Base-by-base conservation (phyloP, 2,888 invertebrate genomes). In the Kuschelorhynchus macadamiae region DNA sequence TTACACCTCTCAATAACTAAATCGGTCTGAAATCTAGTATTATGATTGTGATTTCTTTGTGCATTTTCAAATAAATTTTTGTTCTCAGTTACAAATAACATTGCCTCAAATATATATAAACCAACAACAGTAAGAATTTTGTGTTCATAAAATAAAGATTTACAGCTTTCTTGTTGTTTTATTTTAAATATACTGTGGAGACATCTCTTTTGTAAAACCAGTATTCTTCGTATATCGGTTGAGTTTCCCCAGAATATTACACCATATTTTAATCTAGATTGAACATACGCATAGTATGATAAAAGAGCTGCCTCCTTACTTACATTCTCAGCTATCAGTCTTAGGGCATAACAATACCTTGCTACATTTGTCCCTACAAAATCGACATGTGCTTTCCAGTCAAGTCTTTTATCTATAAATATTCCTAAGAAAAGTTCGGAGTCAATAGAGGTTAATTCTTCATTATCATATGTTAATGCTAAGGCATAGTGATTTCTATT, bases 281-380 rank as follows among this genome's bases (percentile, higher is more conserved):
- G 36, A 11, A 36, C 36, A 11, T 36, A 36, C 11, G 36, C 36
- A 36, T 8, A 36, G 12, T 36, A 36, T 36, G 36, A 36, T 11
- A 9, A 36, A 36, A 36, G 36, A 36, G 2, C 12, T 36, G 36
- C 36, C 36, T 36, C 2, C 9, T 3, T 36, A 2, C 36, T 36
- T 36, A 36, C 36, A 36, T 36, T 36, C 12, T 36, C 36, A 36
- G 36, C 36, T 36, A 36, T 36, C 12, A 9, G n/a, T 36, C 36
- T 36, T 8, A 36, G 12, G 2, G 36, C 12, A 36, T 7, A 36
- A 11, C 36, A 36, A 36, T 36, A 36, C 11, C 36, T 9, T 7
- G n/a, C 4, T 8, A 36, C 11, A 36, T 36, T 36, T 9, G 36
- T n/a, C 3, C 7, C 25, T 25, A 25, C 25, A 25, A 25, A 25